Evolutionary conservation across 2,888 invertebrate species (phyloP).

Genomic region (Leistus spinibarbis): DNA sequence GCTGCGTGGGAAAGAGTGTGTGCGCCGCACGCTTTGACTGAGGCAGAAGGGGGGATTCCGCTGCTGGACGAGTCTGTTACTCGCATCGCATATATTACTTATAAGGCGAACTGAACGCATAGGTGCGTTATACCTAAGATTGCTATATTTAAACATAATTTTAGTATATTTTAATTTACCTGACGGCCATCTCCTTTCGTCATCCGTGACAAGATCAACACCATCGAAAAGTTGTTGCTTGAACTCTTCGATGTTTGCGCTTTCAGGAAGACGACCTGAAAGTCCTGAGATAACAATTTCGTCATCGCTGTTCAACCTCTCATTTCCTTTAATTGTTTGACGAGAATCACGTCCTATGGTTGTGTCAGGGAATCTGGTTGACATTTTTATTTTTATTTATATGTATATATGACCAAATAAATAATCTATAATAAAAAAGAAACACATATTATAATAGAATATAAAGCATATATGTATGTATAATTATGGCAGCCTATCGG

Average conservation of each 20-base stretch:
- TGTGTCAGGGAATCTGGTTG: constrained; percentile 63
- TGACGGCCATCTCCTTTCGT: constrained; percentile 86
- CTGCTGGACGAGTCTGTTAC: too few relatives aligned
- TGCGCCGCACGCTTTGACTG: too few relatives aligned
- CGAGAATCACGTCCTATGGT: constrained; percentile 10
- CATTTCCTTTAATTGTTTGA: constrained; percentile 49
- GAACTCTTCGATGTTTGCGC: constrained; percentile 90
- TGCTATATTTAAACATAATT: background rate
- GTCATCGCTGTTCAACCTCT: constrained; percentile 58
- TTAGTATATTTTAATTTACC: constrained; percentile 60
- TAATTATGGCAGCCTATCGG: too few relatives aligned
- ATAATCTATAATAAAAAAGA: constrained; percentile 4
- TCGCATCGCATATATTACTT: too few relatives aligned
- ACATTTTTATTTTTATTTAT: constrained; percentile 60
- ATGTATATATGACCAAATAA: background rate
- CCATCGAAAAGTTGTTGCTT: constrained; percentile 87
- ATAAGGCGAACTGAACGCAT: too few relatives aligned
- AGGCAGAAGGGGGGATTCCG: too few relatives aligned
- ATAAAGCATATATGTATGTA: background rate
- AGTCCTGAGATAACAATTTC: constrained; percentile 84
- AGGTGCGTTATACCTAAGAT: background rate
- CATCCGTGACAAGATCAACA: constrained; percentile 91
- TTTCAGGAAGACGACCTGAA: constrained; percentile 90
- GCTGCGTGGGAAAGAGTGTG: too few relatives aligned
- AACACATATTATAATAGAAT: background rate